Evolutionary conservation across 2,888 invertebrate genomes (phyloP).

Genomic region (Zonitis immaculata): DNA sequence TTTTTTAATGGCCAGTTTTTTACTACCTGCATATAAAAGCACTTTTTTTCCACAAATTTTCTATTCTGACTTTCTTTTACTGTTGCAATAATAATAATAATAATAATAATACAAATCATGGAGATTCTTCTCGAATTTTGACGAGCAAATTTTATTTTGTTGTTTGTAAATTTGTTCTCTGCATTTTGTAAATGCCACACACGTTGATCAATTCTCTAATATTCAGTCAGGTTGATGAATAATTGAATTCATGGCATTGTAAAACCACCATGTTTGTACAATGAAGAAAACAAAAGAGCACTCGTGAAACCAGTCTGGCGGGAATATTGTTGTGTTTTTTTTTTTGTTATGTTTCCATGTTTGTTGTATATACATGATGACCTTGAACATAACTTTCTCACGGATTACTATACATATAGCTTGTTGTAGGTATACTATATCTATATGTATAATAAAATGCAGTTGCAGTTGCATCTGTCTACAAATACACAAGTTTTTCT

Average conservation of each 20-base stretch:
- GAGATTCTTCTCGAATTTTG: no score
- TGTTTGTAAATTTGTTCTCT: no score
- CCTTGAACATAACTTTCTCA: constrained; percentile 14
- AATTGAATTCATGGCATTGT: constrained; percentile 1
- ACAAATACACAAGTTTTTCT: no score
- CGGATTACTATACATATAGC: no score
- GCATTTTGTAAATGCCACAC: constrained; percentile 1
- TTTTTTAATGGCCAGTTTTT: no score
- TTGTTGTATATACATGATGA: constrained; percentile 3
- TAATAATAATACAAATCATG: not conserved
- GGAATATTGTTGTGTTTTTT: not conserved
- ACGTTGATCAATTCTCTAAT: not conserved
- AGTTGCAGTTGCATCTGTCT: constrained; percentile 10
- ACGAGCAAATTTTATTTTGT: no score
- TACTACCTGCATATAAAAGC: no score
- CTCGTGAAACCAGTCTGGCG: constrained; percentile 11
- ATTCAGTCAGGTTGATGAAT: not conserved
- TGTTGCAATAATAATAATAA: constrained; percentile 19
- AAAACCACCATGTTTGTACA: constrained; percentile 3
- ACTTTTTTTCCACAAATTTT: no score
- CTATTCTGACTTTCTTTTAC: no score
- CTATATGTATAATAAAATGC: no score
- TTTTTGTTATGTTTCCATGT: not conserved
- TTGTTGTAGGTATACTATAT: no score
- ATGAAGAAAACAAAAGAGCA: constrained; percentile 4